These are phyloP conservation scores for Orycteropus afer DNA, from an alignment of 2,113 vertebrate species.

Conservation along the genomic window DNA sequence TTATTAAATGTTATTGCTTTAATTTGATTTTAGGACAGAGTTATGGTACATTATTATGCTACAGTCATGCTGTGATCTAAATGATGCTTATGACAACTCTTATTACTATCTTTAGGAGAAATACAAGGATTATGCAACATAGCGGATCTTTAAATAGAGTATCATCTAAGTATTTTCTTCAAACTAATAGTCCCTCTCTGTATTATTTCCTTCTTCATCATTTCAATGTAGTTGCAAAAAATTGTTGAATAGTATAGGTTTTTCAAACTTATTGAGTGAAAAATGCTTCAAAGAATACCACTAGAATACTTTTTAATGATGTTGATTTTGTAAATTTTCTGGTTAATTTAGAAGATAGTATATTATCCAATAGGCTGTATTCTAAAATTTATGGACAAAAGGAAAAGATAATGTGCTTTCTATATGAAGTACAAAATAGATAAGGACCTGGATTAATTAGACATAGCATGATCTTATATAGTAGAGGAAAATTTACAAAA, in stretches of 20 bases:
- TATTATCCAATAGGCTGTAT: neutral
- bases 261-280: conserved; percentile 17
- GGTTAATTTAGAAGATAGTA: conserved; percentile 2
- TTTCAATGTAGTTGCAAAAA: conserved; percentile 21
- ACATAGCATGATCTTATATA: neutral
- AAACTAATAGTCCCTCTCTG: neutral
- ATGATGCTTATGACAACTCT: neutral
- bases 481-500: neutral
- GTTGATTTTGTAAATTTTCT: neutral
- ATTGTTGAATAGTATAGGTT: neutral
- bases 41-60: neutral
- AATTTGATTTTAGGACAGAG: neutral
- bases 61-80: neutral
- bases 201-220: conserved; percentile 13
- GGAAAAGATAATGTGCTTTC: neutral
- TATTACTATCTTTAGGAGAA: neutral
- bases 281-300: neutral
- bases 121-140: neutral
- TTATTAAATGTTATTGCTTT: neutral
- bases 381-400: neutral
- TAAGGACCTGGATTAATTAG: conserved; percentile 9
- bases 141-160: neutral
- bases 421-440: neutral
- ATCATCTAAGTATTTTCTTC: conserved; percentile 39
- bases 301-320: neutral